Evolutionary conservation across 1,140 invertebrate genomes (phyloP).

Genomic region (Temnothorax nylanderi): DNA sequence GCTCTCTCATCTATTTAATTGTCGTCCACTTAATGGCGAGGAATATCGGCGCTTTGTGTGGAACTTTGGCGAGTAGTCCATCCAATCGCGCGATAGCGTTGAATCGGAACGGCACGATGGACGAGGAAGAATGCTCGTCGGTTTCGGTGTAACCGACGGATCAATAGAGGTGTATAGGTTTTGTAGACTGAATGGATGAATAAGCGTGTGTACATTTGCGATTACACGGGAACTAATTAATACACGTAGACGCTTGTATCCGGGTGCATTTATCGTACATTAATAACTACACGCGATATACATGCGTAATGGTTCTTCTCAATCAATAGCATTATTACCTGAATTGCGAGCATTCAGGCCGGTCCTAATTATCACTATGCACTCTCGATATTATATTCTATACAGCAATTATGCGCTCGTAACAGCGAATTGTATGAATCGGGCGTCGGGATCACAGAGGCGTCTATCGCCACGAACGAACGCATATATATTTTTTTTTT

Average conservation of each 20-base stretch:
- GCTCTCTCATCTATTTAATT: conserved; percentile 48
- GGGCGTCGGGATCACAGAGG: not conserved
- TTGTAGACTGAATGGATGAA: conserved; percentile 48
- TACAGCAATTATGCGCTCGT: conserved; percentile 37
- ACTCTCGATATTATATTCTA: conserved; percentile 46
- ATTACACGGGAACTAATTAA: conserved; percentile 60
- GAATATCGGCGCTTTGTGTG: conserved; percentile 57
- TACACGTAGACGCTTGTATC: conserved; percentile 46
- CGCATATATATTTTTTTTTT: not conserved
- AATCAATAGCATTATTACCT: conserved; percentile 59
- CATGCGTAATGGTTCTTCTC: conserved; percentile 59
- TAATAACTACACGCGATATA: conserved; percentile 61
- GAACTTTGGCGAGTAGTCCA: conserved; percentile 44
- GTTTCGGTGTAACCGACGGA: conserved; percentile 52
- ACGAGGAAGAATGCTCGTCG: conserved; percentile 51
- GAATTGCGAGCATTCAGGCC: conserved; percentile 45
- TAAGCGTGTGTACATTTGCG: conserved; percentile 47
- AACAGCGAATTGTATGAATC: conserved; percentile 35
- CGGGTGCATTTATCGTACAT: conserved; percentile 51
- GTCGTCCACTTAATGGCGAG: conserved; percentile 59
- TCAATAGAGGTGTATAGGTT: conserved; percentile 55
- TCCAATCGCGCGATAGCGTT: conserved; percentile 49
- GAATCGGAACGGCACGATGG: conserved; percentile 50
- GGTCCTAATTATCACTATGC: conserved; percentile 47
- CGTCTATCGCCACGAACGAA: not conserved